Evolutionary conservation across 37 sponge, comb jelly and placozoan species (phyloP), one percentile per base, ranked within the genome.

Genomic region (Agelas oroides): DNA sequence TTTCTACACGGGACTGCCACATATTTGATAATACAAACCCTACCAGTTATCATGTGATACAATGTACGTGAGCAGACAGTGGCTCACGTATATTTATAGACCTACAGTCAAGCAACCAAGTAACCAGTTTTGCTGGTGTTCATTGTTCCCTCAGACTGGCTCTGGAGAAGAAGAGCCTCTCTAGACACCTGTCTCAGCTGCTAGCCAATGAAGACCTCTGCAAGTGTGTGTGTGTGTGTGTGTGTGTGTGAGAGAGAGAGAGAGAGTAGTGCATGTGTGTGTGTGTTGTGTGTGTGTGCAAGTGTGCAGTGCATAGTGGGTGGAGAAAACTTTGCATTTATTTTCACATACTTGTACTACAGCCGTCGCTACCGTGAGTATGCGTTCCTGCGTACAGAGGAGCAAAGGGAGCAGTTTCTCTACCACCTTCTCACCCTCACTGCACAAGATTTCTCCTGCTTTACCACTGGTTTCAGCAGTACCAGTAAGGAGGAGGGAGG

Each of bases 311-410:
- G 46, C 46, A 46, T 46, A 12, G 46, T 46, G 8, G 46, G 6
- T 46, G 46, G 46, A 46, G 3, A 8, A 8, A 3, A 46, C 6
- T 46, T 12, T 8, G 8, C 8, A 8, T n/a, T n/a, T n/a, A n/a
- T n/a, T n/a, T n/a, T 3, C 25, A 27, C 5, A 27, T 61, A 61
- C 62, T 14, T 5, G 14, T 12, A 61, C 62, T 3, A 36, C 33
- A 82, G 78, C 23, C 77, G 73, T 27, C 52, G 80, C 17, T 99
- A 97, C 76, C 84, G 87, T 21, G 89, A 87, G 59, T 95, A 97
- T 70, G 97, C 99, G 19, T 99, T 99, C 90, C 65, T 99, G 25
- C 41, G 91, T 32, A 92, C 94, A 18, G 96, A 97, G 24, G 97
- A 95, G 53, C 92, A 99, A 65, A 80, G 81, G 34, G 94, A 95